These are phyloP conservation scores for Indri indri DNA, from an alignment of 2,113 vertebrate genomes.

Conservation along the genomic window DNA sequence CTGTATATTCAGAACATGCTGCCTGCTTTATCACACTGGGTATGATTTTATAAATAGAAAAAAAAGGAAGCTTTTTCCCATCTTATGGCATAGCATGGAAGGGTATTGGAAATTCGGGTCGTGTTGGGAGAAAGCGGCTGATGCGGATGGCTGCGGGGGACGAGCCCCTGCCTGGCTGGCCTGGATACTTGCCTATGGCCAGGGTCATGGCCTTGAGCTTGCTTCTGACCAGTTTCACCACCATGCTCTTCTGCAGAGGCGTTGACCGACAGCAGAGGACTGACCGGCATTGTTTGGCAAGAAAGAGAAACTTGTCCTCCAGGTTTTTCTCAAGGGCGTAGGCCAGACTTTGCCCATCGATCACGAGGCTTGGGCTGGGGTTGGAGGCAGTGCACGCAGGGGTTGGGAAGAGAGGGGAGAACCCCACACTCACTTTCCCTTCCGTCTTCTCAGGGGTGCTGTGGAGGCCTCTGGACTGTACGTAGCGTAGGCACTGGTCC, in stretches of 20 bases:
- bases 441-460: constrained; percentile 75
- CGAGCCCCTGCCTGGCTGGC: fast-evolving
- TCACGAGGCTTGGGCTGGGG: constrained; percentile 91
- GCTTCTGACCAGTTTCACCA: constrained; percentile 96
- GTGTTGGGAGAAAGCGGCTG: neutral
- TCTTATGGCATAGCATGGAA: neutral
- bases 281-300: constrained; percentile 92
- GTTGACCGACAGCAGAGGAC: constrained; percentile 97
- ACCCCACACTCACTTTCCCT: constrained; percentile 79
- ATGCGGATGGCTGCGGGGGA: fast-evolving
- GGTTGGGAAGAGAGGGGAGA: constrained; percentile 79
- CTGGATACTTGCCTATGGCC: constrained; percentile 91
- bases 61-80: neutral
- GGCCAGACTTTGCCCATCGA: constrained; percentile 95
- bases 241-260: constrained; percentile 98
- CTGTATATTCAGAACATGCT: neutral
- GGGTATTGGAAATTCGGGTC: neutral
- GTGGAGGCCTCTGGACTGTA: constrained; percentile 89
- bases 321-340: constrained; percentile 92
- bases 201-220: constrained; percentile 98
- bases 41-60: neutral
- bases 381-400: constrained; percentile 74
- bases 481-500: constrained; percentile 89
- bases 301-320: constrained; percentile 94
- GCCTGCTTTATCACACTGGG: neutral